Evolutionary conservation across 2,888 invertebrate species (phyloP).

Genomic region (Hedya salicella): DNA sequence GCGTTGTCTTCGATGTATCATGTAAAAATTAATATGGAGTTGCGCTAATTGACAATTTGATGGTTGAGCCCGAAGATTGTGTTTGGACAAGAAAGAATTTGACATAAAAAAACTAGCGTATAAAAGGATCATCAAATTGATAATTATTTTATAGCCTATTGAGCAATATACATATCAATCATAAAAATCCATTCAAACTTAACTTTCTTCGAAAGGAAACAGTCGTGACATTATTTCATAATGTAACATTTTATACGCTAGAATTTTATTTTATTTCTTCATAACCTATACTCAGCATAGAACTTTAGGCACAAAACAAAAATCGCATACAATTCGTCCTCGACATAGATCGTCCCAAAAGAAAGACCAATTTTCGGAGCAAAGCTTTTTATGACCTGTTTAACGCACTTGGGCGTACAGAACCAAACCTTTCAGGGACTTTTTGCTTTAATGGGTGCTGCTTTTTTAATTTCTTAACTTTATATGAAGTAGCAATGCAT

Average conservation of each 20-base stretch:
- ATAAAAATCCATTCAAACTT: too few species aligned
- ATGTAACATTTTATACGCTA: neutral
- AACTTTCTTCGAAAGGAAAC: too few species aligned
- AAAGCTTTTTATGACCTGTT: constrained; percentile 44
- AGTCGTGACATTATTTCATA: too few species aligned
- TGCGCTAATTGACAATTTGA: too few species aligned
- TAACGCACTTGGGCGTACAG: constrained; percentile 25
- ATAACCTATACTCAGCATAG: neutral
- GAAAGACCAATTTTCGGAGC: constrained; percentile 50
- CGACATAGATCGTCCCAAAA: constrained; percentile 28
- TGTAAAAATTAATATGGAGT: too few species aligned
- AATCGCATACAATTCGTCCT: constrained; percentile 15
- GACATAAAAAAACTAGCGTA: too few species aligned
- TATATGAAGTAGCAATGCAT: constrained; percentile 47
- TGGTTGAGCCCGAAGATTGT: too few species aligned
- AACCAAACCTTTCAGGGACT: constrained; percentile 38
- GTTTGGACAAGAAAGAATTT: too few species aligned
- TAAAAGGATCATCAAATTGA: too few species aligned
- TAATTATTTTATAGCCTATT: too few species aligned
- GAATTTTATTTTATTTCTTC: neutral
- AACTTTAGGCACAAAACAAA: constrained; percentile 5
- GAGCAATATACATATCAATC: too few species aligned
- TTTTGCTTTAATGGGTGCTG: constrained; percentile 37
- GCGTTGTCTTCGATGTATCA: too few species aligned
- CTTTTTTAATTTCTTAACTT: constrained; percentile 18